A percentile compares a stretch with the other conserved stretches of the same genome.
Conservation (phyloP, 2,113 vertebrate genomes). For the Malurus elegans region DNA sequence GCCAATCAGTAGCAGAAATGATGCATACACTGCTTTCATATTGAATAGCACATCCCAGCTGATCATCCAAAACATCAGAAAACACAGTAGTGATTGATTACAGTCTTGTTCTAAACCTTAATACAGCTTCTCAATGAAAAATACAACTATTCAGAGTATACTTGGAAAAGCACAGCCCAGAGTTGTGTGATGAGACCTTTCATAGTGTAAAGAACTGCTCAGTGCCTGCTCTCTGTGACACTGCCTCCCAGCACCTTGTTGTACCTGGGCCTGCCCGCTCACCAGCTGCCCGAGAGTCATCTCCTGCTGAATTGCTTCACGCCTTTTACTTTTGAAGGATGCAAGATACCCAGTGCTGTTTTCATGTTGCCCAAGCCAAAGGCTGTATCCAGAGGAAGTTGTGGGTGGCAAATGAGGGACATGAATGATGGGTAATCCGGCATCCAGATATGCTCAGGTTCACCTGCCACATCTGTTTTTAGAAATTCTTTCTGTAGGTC, state of each 20-base stretch:
- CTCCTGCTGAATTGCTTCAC: background rate
- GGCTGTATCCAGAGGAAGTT: background rate
- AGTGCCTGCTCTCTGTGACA: background rate
- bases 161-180: background rate
- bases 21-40: background rate
- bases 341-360: background rate
- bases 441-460: background rate
- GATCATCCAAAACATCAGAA: background rate
- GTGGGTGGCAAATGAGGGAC: background rate
- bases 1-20: background rate
- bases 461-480: background rate
- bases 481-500: background rate
- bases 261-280: background rate
- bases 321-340: background rate
- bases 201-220: background rate
- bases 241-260: background rate
- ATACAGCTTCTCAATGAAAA: background rate
- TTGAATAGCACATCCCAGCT: background rate
- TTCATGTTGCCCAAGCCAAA: background rate
- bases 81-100: background rate
- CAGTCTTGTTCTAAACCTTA: background rate
- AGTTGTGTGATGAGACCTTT: background rate
- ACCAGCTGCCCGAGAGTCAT: background rate
- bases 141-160: background rate
- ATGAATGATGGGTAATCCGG: background rate